These are phyloP conservation scores for Syngnathus rostellatus DNA, from an alignment of 2,797 vertebrate genomes.

Conservation along the genomic window DNA sequence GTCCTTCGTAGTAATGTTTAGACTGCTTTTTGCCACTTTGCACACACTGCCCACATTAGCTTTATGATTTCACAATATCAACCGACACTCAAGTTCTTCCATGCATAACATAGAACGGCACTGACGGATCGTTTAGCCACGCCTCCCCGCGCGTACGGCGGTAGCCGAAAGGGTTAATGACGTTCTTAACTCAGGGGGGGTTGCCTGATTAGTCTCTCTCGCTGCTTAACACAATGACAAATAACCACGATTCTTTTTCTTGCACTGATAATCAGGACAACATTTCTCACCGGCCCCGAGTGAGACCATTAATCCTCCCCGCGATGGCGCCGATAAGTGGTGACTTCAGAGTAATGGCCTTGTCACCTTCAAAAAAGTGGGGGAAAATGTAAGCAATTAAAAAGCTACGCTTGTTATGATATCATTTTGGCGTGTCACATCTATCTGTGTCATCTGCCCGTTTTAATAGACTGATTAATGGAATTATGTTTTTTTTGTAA, in stretches of 20 bases:
- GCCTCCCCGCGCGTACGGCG: slow-evolving; percentile 7
- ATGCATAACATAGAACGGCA: neutral
- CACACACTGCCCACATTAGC: neutral
- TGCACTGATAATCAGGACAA: slow-evolving; percentile 98
- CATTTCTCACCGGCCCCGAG: slow-evolving; percentile 93
- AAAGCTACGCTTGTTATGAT: slow-evolving; percentile 87
- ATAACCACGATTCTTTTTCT: slow-evolving; percentile 99
- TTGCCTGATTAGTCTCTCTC: slow-evolving; percentile 85
- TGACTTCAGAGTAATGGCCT: slow-evolving; percentile 97
- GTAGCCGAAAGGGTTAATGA: slow-evolving; percentile 80
- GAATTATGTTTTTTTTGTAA: neutral
- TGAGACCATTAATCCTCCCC: slow-evolving; percentile 99
- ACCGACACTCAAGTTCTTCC: neutral
- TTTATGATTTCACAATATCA: neutral
- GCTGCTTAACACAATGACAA: slow-evolving; percentile 92
- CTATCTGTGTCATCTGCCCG: slow-evolving; percentile 66
- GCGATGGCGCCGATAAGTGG: slow-evolving; percentile 93
- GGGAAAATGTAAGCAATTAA: slow-evolving; percentile 95
- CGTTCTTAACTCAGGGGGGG: slow-evolving; percentile 66
- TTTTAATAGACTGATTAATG: neutral
- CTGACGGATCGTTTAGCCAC: slow-evolving; percentile 12
- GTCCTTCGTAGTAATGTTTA: neutral
- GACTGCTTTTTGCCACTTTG: neutral
- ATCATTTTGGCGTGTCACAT: slow-evolving; percentile 54
- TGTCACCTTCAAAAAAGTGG: slow-evolving; percentile 75